A percentile compares a stretch with the other conserved stretches of the same genome.
These are phyloP conservation scores for Caenorhabditis angaria DNA, from an alignment of 2,888 invertebrate genomes.

Conservation along the genomic window DNA sequence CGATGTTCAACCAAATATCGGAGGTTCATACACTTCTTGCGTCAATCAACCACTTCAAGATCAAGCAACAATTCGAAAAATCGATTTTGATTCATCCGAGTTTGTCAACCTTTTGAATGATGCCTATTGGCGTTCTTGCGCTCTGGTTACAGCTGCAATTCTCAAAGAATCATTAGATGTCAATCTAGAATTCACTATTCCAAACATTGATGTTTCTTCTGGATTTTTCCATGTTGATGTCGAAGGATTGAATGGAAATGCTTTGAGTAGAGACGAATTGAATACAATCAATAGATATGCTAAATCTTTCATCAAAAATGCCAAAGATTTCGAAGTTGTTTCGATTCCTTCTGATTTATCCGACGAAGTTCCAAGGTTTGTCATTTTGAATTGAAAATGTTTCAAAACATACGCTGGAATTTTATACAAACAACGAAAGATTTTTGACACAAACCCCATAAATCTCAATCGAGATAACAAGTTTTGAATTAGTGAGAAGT, in stretches of 20 bases:
- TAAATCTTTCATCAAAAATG: constrained; percentile 16
- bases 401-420: too few species aligned
- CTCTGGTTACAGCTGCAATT: constrained; percentile 32
- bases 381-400: not conserved
- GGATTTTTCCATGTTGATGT: constrained; percentile 33
- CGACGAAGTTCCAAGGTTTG: not conserved
- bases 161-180: constrained; percentile 21
- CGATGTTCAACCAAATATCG: constrained; percentile 29
- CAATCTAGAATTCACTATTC: constrained; percentile 11
- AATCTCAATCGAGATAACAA: too few species aligned
- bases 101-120: constrained; percentile 21
- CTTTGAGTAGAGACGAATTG: constrained; percentile 28
- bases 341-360: not conserved
- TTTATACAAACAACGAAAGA: too few species aligned
- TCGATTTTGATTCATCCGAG: constrained; percentile 15
- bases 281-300: constrained; percentile 21
- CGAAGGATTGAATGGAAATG: constrained; percentile 24
- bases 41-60: constrained; percentile 34
- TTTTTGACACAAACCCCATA: too few species aligned
- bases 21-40: constrained; percentile 24
- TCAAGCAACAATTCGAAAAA: constrained; percentile 17
- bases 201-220: constrained; percentile 9
- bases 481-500: too few species aligned
- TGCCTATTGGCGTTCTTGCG: constrained; percentile 45
- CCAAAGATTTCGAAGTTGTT: not conserved